These are phyloP conservation scores for Podiceps cristatus DNA, from an alignment of 2,113 vertebrate species.

Conservation along the genomic window DNA sequence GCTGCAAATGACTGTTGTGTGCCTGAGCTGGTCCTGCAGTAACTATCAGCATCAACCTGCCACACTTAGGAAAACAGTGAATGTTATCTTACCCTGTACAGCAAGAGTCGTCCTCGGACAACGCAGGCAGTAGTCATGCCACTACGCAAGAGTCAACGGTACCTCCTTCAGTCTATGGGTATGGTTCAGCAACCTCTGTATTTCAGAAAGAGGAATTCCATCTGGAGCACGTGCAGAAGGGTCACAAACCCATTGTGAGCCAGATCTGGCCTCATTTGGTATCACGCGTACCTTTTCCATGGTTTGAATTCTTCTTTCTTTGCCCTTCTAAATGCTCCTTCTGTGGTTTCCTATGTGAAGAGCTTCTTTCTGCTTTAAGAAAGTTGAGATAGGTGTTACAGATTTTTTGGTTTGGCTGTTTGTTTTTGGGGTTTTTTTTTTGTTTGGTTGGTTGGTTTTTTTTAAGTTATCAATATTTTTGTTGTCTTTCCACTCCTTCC, in stretches of 20 bases:
- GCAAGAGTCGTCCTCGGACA: background rate
- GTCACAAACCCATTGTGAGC: background rate
- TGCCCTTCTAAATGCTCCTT: background rate
- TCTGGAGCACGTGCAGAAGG: background rate
- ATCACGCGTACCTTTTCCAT: background rate
- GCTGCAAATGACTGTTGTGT: background rate
- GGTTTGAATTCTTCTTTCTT: background rate
- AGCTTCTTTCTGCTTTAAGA: background rate
- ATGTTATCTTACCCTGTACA: rapidly evolving
- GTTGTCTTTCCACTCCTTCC: background rate
- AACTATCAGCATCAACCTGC: background rate
- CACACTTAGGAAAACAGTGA: rapidly evolving
- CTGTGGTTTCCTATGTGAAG: background rate
- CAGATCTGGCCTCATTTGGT: background rate
- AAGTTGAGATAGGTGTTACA: background rate
- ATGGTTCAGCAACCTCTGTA: background rate
- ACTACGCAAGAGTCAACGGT: rapidly evolving
- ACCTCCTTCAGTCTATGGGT: background rate
- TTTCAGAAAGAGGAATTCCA: background rate
- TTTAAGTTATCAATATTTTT: background rate
- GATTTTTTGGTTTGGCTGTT: background rate
- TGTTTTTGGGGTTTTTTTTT: background rate
- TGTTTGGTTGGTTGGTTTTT: background rate
- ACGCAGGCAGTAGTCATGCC: rapidly evolving
- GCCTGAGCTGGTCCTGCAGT: background rate